These are phyloP conservation scores for Ciona savignyi DNA, from an alignment of 23 tunicate genomes.

Conservation along the genomic window DNA sequence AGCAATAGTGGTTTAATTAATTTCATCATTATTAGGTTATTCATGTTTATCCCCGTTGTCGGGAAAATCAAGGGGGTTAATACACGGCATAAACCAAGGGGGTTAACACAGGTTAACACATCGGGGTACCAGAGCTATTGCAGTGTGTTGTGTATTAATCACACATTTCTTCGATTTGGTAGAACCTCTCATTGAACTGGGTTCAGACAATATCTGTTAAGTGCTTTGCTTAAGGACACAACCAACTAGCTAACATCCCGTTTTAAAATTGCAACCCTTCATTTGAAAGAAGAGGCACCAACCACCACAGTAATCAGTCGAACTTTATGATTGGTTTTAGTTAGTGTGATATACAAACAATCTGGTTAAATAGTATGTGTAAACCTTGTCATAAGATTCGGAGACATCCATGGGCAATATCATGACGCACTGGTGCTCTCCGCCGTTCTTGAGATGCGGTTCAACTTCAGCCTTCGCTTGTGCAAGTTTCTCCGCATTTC, in stretches of 20 bases:
- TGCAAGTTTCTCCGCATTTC: conserved; percentile 40
- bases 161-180: too few relatives aligned
- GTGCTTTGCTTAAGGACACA: too few relatives aligned
- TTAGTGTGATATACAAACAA: conserved; percentile 24
- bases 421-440: conserved; percentile 50
- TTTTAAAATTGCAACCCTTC: conserved; percentile 58
- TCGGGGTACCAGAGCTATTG: too few relatives aligned
- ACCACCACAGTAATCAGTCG: conserved; percentile 33
- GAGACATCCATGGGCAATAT: conserved; percentile 44
- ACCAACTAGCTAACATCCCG: too few relatives aligned
- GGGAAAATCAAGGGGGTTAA: too few relatives aligned
- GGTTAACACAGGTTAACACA: conserved; percentile 80
- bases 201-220: too few relatives aligned
- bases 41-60: too few relatives aligned
- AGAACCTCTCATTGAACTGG: too few relatives aligned
- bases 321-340: conserved; percentile 29
- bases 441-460: conserved; percentile 39
- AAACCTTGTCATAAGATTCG: conserved; percentile 46
- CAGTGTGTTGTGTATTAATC: too few relatives aligned
- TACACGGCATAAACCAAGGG: conserved; percentile 90
- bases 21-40: conserved; percentile 53
- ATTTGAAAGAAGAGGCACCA: conserved; percentile 30
- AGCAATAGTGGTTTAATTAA: conserved; percentile 48
- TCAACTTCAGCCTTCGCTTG: conserved; percentile 70
- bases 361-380: conserved; percentile 21